These are phyloP conservation scores for Aotus griseimembra DNA, from an alignment of 2,797 vertebrate genomes.

Conservation along the genomic window DNA sequence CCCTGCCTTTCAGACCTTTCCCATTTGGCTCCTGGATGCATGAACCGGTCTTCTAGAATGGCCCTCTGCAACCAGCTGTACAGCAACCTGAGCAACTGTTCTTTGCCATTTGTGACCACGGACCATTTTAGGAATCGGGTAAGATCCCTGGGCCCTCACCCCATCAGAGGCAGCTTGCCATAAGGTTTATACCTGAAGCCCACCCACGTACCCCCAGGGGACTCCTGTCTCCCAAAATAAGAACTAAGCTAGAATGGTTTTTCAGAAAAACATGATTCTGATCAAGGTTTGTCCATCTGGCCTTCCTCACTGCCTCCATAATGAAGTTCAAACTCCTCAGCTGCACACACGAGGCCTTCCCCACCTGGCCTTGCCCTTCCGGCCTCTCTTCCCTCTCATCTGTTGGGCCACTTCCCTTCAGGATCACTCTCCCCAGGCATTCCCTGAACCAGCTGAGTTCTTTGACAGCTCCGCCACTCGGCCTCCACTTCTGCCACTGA, in stretches of 20 bases:
- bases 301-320: not conserved
- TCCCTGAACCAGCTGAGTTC: not conserved
- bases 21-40: not conserved
- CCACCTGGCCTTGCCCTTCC: too few species aligned
- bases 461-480: rapidly evolving
- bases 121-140: not conserved
- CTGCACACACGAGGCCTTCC: not conserved
- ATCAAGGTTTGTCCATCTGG: not conserved
- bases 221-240: not conserved
- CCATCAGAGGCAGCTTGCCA: not conserved
- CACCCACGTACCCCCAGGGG: not conserved
- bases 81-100: not conserved
- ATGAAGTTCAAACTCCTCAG: not conserved
- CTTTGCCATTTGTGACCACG: not conserved
- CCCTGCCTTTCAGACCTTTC: not conserved
- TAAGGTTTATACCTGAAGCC: not conserved
- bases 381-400: not conserved
- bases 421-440: not conserved
- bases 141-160: not conserved
- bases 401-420: not conserved
- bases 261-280: not conserved
- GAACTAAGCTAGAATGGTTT: not conserved
- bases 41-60: not conserved
- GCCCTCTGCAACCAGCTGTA: not conserved
- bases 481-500: not conserved